Conservation (phyloP, 2,113 vertebrate species). For the Oryzias javanicus region DNA sequence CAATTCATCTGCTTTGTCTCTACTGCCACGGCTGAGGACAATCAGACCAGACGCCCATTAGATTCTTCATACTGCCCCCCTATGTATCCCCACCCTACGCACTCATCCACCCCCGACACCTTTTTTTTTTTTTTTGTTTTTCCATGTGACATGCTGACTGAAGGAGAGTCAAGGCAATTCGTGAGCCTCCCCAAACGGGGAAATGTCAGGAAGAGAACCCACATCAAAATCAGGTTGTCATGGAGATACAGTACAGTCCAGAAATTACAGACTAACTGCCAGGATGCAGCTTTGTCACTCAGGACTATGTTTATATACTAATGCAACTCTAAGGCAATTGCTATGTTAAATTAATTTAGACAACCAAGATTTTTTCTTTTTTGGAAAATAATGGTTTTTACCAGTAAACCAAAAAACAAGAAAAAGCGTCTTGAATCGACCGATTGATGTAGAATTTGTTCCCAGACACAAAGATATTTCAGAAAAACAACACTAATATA, state of each 20-base stretch:
- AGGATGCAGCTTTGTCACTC: too few species aligned
- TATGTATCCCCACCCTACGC: conserved; percentile 32
- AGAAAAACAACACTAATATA: too few species aligned
- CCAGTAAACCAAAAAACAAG: neutral
- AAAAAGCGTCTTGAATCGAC: neutral
- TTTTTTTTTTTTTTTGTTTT: conserved; percentile 74
- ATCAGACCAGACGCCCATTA: conserved; percentile 99
- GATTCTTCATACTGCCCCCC: conserved; percentile 91
- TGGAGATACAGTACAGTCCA: conserved; percentile 87
- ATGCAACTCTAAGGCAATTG: conserved; percentile 20
- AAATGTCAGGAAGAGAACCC: conserved; percentile 98
- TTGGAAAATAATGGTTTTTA: conserved; percentile 2
- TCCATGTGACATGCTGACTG: conserved; percentile 95
- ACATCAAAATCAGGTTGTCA: conserved; percentile 88
- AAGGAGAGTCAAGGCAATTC: conserved; percentile 97
- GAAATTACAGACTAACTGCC: conserved; percentile 67
- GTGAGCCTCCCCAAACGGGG: conserved; percentile 97
- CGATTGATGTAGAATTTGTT: conserved; percentile 1
- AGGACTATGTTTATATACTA: too few species aligned
- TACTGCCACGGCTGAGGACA: conserved; percentile 98
- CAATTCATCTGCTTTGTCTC: conserved; percentile 99
- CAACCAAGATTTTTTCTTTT: conserved; percentile 14
- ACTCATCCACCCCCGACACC: conserved; percentile 60
- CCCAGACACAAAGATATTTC: too few species aligned
- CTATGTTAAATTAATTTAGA: neutral